Evolutionary conservation across 2,888 invertebrate genomes (phyloP).

Genomic region (Philaethria dido): DNA sequence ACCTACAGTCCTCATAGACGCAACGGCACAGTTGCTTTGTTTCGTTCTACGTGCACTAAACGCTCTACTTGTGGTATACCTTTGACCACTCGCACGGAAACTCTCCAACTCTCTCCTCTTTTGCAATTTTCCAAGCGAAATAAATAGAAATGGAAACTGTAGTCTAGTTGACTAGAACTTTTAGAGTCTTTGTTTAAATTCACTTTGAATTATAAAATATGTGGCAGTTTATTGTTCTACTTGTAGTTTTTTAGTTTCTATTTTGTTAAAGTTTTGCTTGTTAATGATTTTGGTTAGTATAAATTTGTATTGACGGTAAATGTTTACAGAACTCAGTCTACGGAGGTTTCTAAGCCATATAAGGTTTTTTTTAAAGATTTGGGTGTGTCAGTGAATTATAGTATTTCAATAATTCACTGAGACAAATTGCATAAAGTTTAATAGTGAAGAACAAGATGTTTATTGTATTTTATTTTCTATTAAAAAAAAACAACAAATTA

Average conservation of each 20-base stretch:
- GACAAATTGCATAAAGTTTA: too few species aligned
- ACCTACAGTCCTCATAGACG: slow-evolving; percentile 22
- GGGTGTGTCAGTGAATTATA: too few species aligned
- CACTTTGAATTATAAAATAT: slow-evolving; percentile 18
- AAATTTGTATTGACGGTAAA: too few species aligned
- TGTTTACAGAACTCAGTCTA: too few species aligned
- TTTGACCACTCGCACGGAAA: slow-evolving; percentile 34
- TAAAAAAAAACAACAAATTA: too few species aligned
- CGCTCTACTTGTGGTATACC: slow-evolving; percentile 26
- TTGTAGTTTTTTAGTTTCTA: neutral
- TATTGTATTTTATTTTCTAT: too few species aligned
- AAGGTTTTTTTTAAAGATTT: too few species aligned
- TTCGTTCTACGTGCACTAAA: slow-evolving; percentile 17
- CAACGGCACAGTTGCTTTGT: slow-evolving; percentile 25
- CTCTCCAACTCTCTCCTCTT: slow-evolving; percentile 22
- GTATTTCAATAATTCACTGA: too few species aligned
- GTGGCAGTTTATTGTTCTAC: neutral
- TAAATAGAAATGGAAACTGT: slow-evolving; percentile 29
- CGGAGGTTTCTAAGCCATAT: too few species aligned
- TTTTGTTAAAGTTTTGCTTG: neutral
- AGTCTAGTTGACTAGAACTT: slow-evolving; percentile 23
- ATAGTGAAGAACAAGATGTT: too few species aligned
- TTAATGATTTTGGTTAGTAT: neutral
- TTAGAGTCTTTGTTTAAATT: slow-evolving; percentile 2
- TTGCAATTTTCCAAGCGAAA: slow-evolving; percentile 17